phyloP scores from a whole-genome alignment of 2,113 vertebrate species.

The Nasalis larvatus region DNA sequence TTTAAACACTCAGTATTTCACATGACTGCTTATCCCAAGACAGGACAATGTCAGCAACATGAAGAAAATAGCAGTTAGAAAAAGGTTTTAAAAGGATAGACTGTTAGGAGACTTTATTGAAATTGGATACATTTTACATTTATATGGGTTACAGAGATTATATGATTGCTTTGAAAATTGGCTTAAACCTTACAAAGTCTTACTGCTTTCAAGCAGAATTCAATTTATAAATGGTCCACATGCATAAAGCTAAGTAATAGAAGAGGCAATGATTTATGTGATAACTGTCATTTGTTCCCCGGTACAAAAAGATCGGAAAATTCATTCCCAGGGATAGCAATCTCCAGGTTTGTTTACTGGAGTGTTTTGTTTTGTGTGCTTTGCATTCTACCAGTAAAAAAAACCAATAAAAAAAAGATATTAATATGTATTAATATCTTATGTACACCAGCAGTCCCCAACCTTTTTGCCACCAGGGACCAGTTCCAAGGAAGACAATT shows the following conservation, averaged over 20 bases:
- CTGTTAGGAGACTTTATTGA: background rate
- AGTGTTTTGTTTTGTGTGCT: background rate
- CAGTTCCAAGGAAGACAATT: too few species aligned
- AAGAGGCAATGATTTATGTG: background rate
- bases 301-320: background rate
- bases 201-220: background rate
- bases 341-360: background rate
- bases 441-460: too few species aligned
- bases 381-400: background rate
- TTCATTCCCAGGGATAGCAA: background rate
- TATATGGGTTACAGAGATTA: background rate
- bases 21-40: background rate
- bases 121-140: background rate
- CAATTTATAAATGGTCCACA: background rate
- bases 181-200: background rate
- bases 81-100: background rate
- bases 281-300: background rate
- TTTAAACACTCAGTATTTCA: conserved; percentile 16
- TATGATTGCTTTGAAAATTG: conserved; percentile 40
- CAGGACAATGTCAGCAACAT: background rate
- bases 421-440: too few species aligned
- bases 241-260: background rate
- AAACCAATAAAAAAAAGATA: background rate
- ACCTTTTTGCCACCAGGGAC: too few species aligned
- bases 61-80: background rate